Base-by-base conservation (phyloP, 2,113 vertebrate genomes). In the Ameiurus melas region DNA sequence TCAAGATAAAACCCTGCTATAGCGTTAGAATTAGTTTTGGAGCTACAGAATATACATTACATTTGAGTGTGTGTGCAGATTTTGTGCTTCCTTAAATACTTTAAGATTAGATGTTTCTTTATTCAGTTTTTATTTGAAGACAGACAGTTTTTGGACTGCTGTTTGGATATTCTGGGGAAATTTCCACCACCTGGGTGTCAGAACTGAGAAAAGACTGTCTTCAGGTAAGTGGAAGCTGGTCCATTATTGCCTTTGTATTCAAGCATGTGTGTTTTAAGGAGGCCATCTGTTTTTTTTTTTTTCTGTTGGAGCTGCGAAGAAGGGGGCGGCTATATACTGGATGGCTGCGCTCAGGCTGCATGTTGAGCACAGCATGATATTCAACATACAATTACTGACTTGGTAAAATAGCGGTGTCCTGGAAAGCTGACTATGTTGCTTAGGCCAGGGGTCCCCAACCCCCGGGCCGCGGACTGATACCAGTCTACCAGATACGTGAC, bases 331-430 rank as follows among this genome's bases (percentile, higher is more conserved):
- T 55, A 16, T 80, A 55, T n/a, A 79, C 30, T 51, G 43, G 75
- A 55, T n/a, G 4, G 47, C 0, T 55, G 77, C 5, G 14, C 25
- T 78, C 43, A n/a, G 43, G 43, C 43, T 51, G 43, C 13, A 51
- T 78, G 43, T 47, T 47, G 73, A 27, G 73, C 43, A 51, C 39
- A 77, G 43, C 43, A 47, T 77, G 43, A 77, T 16, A 25, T 47
- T 51, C 71, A 78, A 51, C 75, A 51, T 78, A 78, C 39, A 51
- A 51, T 77, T 77, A 25, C 73, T 78, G 43, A 25, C 47, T 78
- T 51, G 22, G 43, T n/a, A 78, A 78, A 51, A 27, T 16, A 78
- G 71, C 6, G 19, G 71, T 43, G 8, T 2, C 68, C 68, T 36
- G 68, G 30, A 33, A 71, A 17, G 33, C 33, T 71, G n/a, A 19